Percentiles rank a stretch among this genome's conserved stretches.
Conservation (phyloP, 2,113 vertebrate species). For the Albula goreensis region DNA sequence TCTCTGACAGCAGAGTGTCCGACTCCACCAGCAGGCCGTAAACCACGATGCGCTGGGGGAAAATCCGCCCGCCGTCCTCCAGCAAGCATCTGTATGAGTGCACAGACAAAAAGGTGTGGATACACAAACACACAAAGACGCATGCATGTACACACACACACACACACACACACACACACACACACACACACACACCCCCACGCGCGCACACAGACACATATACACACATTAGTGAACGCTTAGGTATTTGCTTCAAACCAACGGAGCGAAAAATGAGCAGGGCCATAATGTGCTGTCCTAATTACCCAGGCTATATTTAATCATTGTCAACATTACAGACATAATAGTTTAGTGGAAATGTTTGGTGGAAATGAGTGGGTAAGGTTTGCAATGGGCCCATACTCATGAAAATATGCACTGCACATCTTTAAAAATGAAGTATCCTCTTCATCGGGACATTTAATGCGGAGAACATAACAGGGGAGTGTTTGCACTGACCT, state of each 20-base stretch:
- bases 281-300: no score
- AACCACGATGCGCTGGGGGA: conserved; percentile 86
- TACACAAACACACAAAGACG: not conserved
- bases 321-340: no score
- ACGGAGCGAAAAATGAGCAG: no score
- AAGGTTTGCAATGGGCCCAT: no score
- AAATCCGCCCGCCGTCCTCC: conserved; percentile 88
- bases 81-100: conserved; percentile 79
- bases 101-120: not conserved
- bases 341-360: no score
- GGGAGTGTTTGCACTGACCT: conserved; percentile 64
- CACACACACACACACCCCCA: not conserved
- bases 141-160: not conserved
- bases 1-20: conserved; percentile 82
- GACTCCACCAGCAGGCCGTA: conserved; percentile 90
- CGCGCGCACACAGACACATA: not conserved
- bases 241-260: not conserved
- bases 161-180: not conserved
- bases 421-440: no score
- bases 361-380: no score
- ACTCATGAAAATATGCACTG: no score
- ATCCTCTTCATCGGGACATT: not conserved
- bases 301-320: no score
- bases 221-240: not conserved
- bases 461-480: not conserved